These are phyloP conservation scores for Agrotis clavis DNA, from an alignment of 2,888 invertebrate genomes.

Conservation along the genomic window DNA sequence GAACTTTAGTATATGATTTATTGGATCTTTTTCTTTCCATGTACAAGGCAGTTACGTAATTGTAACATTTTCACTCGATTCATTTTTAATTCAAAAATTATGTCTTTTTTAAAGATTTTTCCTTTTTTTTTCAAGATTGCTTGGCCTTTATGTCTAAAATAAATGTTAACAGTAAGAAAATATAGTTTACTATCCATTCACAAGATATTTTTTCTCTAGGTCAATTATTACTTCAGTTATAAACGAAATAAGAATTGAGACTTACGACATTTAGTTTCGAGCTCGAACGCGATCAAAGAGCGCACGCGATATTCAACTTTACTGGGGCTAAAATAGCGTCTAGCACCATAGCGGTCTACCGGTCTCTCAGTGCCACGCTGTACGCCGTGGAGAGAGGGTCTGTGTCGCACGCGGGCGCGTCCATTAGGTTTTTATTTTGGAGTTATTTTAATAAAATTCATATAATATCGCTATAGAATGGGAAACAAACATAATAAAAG, in stretches of 20 bases:
- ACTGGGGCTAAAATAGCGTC: neutral
- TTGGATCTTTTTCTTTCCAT: too few species aligned
- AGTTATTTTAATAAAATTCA: too few species aligned
- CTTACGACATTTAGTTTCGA: neutral
- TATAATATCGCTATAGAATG: neutral
- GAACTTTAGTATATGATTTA: neutral
- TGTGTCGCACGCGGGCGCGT: too few species aligned
- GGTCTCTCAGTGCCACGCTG: neutral
- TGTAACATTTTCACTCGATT: neutral
- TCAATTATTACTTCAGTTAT: neutral
- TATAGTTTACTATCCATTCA: slow-evolving; percentile 1
- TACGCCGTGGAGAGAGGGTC: neutral
- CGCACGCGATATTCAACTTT: neutral
- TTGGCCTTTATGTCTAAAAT: neutral
- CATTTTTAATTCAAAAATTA: neutral
- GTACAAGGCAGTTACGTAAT: too few species aligned
- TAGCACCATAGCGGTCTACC: neutral
- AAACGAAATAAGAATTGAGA: slow-evolving; percentile 1
- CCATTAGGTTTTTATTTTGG: neutral
- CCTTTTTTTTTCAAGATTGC: neutral
- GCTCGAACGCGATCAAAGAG: slow-evolving; percentile 1
- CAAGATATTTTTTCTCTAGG: neutral
- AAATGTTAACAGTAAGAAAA: neutral
- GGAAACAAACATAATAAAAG: slow-evolving; percentile 1
- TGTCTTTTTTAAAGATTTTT: neutral